These are phyloP conservation scores for Ellobius talpinus DNA, from an alignment of 2,113 vertebrate species.

Conservation along the genomic window DNA sequence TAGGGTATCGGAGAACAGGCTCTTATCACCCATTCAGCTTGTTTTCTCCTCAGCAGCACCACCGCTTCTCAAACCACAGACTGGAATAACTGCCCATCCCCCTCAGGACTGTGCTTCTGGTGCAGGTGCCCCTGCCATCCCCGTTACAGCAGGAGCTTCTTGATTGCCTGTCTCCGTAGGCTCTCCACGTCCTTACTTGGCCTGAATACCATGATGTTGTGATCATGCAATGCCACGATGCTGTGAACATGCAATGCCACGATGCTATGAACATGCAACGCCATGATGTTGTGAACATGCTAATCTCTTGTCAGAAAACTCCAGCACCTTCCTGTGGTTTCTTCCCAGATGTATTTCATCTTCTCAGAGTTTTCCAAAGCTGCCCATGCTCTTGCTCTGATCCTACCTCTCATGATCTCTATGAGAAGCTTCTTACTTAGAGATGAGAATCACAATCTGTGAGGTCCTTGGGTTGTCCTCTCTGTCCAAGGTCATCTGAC, in stretches of 20 bases:
- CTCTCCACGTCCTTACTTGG: neutral
- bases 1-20: neutral
- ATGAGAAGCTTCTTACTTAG: neutral
- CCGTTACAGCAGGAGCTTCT: neutral
- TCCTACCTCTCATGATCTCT: neutral
- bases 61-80: neutral
- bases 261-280: too few relatives aligned
- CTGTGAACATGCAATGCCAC: too few relatives aligned
- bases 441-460: neutral
- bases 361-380: slow-evolving; percentile 28
- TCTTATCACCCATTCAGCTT: neutral
- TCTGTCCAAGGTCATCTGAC: neutral
- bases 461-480: neutral
- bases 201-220: neutral
- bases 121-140: neutral
- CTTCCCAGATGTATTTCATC: neutral
- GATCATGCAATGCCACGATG: neutral
- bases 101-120: neutral
- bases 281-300: neutral
- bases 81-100: neutral
- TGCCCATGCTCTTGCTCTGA: neutral
- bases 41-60: neutral
- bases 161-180: neutral
- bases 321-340: neutral
- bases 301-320: slow-evolving; percentile 37